Evolutionary conservation across 2,888 invertebrate genomes (phyloP).

Genomic region (Ochropleura plecta): DNA sequence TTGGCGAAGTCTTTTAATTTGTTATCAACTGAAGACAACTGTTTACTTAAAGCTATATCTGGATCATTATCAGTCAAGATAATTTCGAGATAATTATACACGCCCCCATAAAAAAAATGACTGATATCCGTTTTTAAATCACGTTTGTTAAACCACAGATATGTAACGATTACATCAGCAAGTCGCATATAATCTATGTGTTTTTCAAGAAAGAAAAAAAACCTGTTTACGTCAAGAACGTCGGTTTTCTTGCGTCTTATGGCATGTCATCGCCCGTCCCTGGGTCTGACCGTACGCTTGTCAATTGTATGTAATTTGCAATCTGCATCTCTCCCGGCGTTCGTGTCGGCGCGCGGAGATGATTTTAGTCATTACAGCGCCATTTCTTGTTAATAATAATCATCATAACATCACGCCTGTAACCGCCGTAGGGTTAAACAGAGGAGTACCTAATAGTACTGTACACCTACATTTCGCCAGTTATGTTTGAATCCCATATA

Average conservation of each 20-base stretch:
- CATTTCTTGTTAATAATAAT: slow-evolving; percentile 27
- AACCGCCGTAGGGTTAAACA: no score
- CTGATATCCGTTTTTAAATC: slow-evolving; percentile 11
- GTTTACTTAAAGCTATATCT: slow-evolving; percentile 29
- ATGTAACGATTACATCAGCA: slow-evolving; percentile 23
- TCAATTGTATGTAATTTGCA: slow-evolving; percentile 59
- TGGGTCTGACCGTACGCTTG: slow-evolving; percentile 4
- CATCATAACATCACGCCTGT: no score
- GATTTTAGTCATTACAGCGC: slow-evolving; percentile 53
- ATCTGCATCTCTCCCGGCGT: slow-evolving; percentile 37
- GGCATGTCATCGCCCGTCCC: slow-evolving; percentile 11
- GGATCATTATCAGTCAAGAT: slow-evolving; percentile 45
- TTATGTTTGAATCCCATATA: no score
- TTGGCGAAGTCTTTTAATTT: slow-evolving; percentile 4
- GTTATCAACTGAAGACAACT: slow-evolving; percentile 20
- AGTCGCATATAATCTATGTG: neutral
- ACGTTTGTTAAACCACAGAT: slow-evolving; percentile 2
- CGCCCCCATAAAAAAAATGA: slow-evolving; percentile 47
- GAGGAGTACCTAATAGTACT: no score
- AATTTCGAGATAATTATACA: slow-evolving; percentile 44
- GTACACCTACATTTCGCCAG: no score
- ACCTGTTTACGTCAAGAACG: slow-evolving; percentile 6
- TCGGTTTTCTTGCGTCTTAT: slow-evolving; percentile 2
- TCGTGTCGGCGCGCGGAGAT: slow-evolving; percentile 35
- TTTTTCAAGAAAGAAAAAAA: slow-evolving; percentile 14